Base-by-base conservation (phyloP, 1,140 invertebrate species). In the Octopus bimaculoides region DNA sequence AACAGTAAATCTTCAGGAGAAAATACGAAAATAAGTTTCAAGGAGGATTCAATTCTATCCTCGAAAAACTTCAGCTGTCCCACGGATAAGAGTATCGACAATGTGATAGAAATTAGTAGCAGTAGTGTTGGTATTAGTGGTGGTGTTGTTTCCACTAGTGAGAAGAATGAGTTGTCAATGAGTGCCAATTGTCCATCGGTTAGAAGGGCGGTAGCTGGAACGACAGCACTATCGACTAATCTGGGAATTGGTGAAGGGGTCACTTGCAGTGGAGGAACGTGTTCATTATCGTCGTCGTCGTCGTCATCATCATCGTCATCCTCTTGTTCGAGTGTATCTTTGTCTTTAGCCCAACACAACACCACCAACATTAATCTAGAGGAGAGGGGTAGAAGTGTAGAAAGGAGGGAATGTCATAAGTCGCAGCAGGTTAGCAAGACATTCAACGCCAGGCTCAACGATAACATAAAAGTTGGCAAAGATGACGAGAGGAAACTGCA, bases 401-500 rank as follows among this genome's bases (percentile, higher is more conserved):
- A 69, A 20, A 12, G 66, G 12, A 69, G 20, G 20, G 66, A 69
- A 69, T 69, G 14, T 5, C 5, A n/a, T 5, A 75, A 75, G 74
- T 52, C 74, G 4, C 74, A 75, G 5, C 5, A 5, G 14, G 17
- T 9, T 41, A 75, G 14, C 74, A 75, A 75, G 26, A 52, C 26
- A 12, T 75, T 52, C 74, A 75, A 75, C 20, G 5, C 52, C 14
- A 75, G 52, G 14, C 5, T 5, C 52, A 41, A 75, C 6, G 52
- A 75, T 75, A 53, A 41, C 52, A 75, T 41, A 26, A 8, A 7
- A 8, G 14, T 20, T 5, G 6, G 6, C 7, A 75, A 75, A 75
- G 74, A 75, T 5, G 74, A 75, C 7, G 74, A 75, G 26, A 75
- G 74, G 74, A 75, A 75, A 75, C 4, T 41, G 6, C 74, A 75